Evolutionary conservation across 1,140 invertebrate genomes (phyloP).

Genomic region (Meloidogyne hapla): DNA sequence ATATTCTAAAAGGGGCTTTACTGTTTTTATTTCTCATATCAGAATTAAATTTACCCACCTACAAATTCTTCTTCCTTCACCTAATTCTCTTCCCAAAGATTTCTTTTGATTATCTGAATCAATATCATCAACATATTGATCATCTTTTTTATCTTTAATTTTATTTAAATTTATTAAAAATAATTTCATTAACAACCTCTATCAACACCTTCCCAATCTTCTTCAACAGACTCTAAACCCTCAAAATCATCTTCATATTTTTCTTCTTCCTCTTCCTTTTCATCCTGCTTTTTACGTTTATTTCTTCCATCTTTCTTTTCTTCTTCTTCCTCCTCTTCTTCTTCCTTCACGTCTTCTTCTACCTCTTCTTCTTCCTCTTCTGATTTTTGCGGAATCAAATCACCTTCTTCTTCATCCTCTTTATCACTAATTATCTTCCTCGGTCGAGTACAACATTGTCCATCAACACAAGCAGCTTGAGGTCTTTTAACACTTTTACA

Average conservation of each 20-base stretch:
- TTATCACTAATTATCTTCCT: background rate
- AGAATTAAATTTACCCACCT: background rate
- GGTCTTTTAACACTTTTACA: background rate
- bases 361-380: no score
- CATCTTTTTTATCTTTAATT: background rate
- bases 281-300: background rate
- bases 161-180: background rate
- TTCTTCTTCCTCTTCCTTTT: background rate
- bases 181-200: background rate
- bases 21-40: background rate
- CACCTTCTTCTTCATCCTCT: background rate
- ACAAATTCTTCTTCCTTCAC: background rate
- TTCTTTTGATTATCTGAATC: background rate
- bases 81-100: background rate
- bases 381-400: background rate
- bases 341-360: no score
- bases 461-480: background rate
- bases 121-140: background rate
- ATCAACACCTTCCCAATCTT: background rate
- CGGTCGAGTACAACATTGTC: conserved; percentile 2
- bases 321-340: no score
- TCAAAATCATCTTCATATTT: background rate
- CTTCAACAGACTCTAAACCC: background rate
- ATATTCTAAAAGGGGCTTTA: background rate
- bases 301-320: background rate